Conservation (phyloP, 2,113 vertebrate genomes). For the Fukomys damarensis region DNA sequence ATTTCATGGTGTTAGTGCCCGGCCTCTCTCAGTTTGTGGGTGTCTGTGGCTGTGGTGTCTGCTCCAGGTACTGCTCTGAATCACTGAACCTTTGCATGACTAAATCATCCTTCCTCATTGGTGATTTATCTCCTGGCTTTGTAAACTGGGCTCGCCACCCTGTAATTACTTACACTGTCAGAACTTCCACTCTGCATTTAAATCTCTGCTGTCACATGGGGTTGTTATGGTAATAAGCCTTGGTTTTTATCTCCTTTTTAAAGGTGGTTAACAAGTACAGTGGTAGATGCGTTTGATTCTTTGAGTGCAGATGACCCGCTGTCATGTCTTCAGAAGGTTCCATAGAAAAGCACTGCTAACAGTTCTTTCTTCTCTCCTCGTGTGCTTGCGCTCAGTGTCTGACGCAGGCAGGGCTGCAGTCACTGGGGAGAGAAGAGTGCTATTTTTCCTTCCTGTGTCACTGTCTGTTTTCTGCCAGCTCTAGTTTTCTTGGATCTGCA, state of each 20-base stretch:
- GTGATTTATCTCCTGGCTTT: neutral
- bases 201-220: conserved; percentile 11
- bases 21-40: neutral
- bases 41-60: neutral
- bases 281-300: neutral
- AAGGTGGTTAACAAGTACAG: neutral
- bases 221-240: neutral
- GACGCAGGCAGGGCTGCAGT: too few species aligned
- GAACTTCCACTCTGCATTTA: neutral
- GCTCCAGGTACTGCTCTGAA: neutral
- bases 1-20: neutral
- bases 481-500: neutral
- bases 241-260: neutral
- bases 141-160: neutral
- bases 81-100: neutral
- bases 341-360: neutral
- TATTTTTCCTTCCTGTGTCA: neutral
- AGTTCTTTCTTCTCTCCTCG: neutral
- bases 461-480: neutral
- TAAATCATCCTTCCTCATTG: neutral
- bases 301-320: neutral
- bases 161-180: neutral
- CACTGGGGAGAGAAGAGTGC: neutral
- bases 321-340: neutral
- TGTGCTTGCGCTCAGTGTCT: neutral